phyloP scores from a whole-genome alignment of 2,113 vertebrate genomes.

The Galbula dea region DNA sequence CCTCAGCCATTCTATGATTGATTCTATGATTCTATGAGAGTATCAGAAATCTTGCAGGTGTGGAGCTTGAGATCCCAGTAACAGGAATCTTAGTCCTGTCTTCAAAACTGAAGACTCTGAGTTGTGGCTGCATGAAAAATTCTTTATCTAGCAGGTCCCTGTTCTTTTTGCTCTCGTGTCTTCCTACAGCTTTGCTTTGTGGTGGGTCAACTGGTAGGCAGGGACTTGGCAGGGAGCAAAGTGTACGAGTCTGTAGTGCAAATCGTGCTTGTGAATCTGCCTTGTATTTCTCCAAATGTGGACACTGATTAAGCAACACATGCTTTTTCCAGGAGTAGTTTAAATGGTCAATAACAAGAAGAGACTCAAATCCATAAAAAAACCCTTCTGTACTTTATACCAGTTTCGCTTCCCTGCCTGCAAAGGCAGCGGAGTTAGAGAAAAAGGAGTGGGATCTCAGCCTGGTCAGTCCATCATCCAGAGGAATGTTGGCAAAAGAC shows the following conservation, averaged over 20 bases:
- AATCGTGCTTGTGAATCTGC: background rate
- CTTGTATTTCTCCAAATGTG: background rate
- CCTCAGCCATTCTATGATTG: no score
- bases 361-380: background rate
- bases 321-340: background rate
- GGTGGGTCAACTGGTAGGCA: background rate
- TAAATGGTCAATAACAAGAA: background rate
- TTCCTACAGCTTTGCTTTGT: background rate
- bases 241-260: background rate
- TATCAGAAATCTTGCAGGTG: background rate
- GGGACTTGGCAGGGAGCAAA: fast-evolving
- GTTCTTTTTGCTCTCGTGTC: background rate
- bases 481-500: background rate
- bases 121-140: background rate
- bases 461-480: constrained; percentile 9
- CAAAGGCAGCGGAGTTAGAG: background rate
- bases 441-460: background rate
- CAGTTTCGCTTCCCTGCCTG: background rate
- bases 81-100: background rate
- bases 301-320: background rate
- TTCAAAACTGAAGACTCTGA: background rate
- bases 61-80: background rate
- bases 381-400: background rate
- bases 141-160: background rate
- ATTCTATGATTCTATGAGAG: no score